These are phyloP conservation scores for Cantharis rufa DNA, from an alignment of 2,888 invertebrate genomes.

Conservation along the genomic window DNA sequence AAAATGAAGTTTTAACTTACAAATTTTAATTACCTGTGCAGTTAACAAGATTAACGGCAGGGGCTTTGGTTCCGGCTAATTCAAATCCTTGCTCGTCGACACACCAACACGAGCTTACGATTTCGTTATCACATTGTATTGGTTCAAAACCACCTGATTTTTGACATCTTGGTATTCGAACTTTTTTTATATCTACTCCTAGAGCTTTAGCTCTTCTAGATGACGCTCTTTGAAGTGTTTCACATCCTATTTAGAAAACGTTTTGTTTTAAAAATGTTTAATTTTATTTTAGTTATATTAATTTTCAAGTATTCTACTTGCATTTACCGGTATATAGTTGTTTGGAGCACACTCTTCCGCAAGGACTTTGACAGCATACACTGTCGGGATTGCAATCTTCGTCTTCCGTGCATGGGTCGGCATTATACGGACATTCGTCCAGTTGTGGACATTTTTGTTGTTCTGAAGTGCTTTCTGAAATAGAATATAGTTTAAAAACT, in stretches of 20 bases:
- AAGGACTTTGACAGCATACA: conserved; percentile 70
- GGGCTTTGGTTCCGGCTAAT: conserved; percentile 74
- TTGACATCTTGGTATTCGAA: conserved; percentile 73
- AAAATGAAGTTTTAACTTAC: too few relatives aligned
- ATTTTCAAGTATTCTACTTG: background rate
- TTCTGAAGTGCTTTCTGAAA: background rate
- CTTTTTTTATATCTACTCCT: conserved; percentile 55
- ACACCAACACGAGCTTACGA: conserved; percentile 80
- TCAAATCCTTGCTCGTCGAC: conserved; percentile 80
- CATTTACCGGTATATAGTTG: conserved; percentile 64
- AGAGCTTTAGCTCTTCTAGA: conserved; percentile 65
- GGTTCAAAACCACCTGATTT: conserved; percentile 75
- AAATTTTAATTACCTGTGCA: conserved; percentile 60
- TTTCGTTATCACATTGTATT: conserved; percentile 76
- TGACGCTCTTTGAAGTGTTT: conserved; percentile 67
- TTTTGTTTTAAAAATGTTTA: background rate
- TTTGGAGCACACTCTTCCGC: conserved; percentile 65
- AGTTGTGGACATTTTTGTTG: conserved; percentile 50
- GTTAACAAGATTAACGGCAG: conserved; percentile 67
- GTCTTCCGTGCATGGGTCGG: conserved; percentile 63
- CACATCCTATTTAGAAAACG: conserved; percentile 59
- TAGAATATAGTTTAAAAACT: background rate
- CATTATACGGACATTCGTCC: conserved; percentile 63
- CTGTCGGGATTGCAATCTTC: conserved; percentile 65
- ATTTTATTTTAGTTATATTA: background rate